These are phyloP conservation scores for Penaeus chinensis DNA, from an alignment of 1,140 invertebrate genomes.

Conservation along the genomic window DNA sequence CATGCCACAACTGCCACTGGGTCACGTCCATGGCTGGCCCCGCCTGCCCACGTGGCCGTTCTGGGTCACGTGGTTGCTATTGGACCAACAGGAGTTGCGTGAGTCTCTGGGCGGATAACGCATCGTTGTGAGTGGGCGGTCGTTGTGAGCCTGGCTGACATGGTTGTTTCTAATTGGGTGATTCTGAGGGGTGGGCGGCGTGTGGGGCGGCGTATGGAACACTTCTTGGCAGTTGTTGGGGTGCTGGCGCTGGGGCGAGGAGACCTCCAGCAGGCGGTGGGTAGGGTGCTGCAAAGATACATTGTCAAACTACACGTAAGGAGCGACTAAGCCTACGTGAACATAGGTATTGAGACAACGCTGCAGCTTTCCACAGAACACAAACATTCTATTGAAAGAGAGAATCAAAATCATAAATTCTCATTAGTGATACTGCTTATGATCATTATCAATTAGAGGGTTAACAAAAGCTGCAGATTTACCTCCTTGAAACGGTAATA, in stretches of 20 bases:
- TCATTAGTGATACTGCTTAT: too few species aligned
- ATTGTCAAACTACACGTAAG: slow-evolving; percentile 34
- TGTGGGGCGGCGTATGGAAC: slow-evolving; percentile 58
- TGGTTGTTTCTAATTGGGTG: slow-evolving; percentile 57
- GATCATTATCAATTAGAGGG: too few species aligned
- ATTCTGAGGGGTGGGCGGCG: slow-evolving; percentile 57
- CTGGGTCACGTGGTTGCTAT: slow-evolving; percentile 48
- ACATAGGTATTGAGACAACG: too few species aligned
- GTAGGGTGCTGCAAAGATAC: slow-evolving; percentile 58
- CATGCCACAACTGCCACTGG: slow-evolving; percentile 18
- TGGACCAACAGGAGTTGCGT: slow-evolving; percentile 44
- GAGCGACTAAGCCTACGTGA: neutral
- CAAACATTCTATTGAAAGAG: neutral
- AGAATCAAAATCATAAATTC: too few species aligned
- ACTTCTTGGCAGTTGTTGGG: slow-evolving; percentile 48
- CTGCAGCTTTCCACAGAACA: too few species aligned
- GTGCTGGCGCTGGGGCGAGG: slow-evolving; percentile 56
- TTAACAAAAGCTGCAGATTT: too few species aligned
- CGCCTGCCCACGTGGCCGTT: slow-evolving; percentile 50
- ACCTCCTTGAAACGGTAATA: too few species aligned
- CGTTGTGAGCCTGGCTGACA: slow-evolving; percentile 56
- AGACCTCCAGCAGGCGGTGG: slow-evolving; percentile 55
- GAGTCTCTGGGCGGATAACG: slow-evolving; percentile 55
- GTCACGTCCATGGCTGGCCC: slow-evolving; percentile 57
- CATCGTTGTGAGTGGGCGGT: slow-evolving; percentile 58